phyloP scores from a whole-genome alignment of 2,113 vertebrate species.

The Cryptoleucopteryx plumbea region DNA sequence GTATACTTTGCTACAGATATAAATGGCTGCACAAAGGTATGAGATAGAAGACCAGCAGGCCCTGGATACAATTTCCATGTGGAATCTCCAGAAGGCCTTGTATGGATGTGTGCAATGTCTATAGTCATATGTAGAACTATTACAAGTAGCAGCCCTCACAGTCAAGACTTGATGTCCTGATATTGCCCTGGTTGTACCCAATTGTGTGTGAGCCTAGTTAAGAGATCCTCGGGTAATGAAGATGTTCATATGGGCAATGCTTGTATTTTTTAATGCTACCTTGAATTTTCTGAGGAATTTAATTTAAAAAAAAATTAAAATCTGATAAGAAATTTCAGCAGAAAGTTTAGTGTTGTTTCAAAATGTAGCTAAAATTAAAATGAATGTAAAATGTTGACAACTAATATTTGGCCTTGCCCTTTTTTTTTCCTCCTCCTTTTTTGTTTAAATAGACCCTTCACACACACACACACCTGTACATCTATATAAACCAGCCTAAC shows the following conservation, averaged over 20 bases:
- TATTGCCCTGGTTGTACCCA: not conserved
- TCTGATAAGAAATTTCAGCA: not conserved
- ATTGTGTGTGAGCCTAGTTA: not conserved
- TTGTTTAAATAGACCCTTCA: not conserved
- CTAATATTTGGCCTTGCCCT: not conserved
- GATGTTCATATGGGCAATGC: not conserved
- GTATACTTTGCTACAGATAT: not conserved
- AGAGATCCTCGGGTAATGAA: not conserved
- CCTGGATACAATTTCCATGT: not conserved
- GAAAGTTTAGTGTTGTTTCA: not conserved
- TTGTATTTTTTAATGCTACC: not conserved
- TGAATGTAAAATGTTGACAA: not conserved
- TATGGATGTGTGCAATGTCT: not conserved
- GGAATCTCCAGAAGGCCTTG: not conserved
- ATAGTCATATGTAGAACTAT: not conserved
- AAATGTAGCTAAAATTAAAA: not conserved
- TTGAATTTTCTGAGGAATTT: not conserved
- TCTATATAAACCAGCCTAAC: not conserved
- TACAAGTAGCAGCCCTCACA: not conserved
- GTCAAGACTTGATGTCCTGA: not conserved
- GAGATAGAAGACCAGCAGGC: not conserved
- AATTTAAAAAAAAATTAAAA: not conserved
- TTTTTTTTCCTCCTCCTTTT: not conserved
- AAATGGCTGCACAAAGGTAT: not conserved
- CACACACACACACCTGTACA: not conserved